These are phyloP conservation scores for Microcebus murinus DNA, from an alignment of 2,113 vertebrate genomes.

Conservation along the genomic window DNA sequence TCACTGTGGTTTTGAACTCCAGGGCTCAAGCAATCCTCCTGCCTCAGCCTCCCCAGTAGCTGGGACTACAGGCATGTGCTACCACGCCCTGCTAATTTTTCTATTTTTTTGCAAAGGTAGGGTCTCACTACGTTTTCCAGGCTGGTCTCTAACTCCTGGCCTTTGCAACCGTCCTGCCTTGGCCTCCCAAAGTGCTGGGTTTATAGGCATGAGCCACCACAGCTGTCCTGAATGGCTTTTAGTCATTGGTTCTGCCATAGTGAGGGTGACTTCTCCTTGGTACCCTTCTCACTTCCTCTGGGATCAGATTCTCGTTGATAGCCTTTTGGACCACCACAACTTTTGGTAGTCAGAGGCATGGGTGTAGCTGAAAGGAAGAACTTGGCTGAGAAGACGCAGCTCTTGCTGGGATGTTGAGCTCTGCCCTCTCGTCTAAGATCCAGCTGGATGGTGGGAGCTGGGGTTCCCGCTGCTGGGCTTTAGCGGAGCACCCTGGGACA, in stretches of 20 bases:
- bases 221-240: not conserved
- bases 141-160: too few relatives aligned
- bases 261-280: not conserved
- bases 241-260: not conserved
- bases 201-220: too few relatives aligned
- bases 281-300: not conserved
- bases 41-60: too few relatives aligned
- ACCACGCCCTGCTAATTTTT: too few relatives aligned
- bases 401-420: not conserved
- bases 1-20: too few relatives aligned
- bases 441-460: not conserved
- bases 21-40: too few relatives aligned
- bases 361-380: not conserved
- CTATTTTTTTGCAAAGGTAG: too few relatives aligned
- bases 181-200: too few relatives aligned
- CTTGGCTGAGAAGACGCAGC: not conserved
- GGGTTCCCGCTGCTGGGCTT: not conserved
- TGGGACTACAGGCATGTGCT: too few relatives aligned
- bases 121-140: too few relatives aligned
- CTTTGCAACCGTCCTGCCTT: too few relatives aligned
- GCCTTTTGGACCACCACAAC: not conserved
- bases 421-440: not conserved
- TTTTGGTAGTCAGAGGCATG: not conserved
- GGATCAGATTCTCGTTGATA: not conserved
- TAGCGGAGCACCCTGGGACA: not conserved